Percentiles rank a stretch among this genome's conserved stretches.
Evolutionary conservation across 2,797 vertebrate genomes (phyloP).

Genomic region (Anas georgica): DNA sequence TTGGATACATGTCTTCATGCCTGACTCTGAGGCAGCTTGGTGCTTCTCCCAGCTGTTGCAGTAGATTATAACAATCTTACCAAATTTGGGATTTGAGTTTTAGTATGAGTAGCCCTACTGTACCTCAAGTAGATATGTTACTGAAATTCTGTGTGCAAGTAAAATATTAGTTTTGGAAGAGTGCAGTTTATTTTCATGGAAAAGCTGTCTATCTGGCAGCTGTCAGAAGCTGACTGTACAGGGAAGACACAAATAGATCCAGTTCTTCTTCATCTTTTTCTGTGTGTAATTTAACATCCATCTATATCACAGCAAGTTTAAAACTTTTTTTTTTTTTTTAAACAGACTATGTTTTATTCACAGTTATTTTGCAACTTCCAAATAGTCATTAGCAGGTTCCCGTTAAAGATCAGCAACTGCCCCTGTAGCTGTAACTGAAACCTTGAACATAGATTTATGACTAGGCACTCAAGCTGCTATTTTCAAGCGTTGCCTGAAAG

Average conservation of each 20-base stretch:
- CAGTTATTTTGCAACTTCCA: neutral
- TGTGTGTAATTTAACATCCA: neutral
- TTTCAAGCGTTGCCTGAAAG: neutral
- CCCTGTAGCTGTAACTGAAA: neutral
- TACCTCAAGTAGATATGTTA: neutral
- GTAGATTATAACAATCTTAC: neutral
- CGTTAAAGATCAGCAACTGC: neutral
- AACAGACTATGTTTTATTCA: neutral
- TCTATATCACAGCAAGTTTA: neutral
- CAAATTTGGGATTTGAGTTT: neutral
- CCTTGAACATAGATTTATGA: neutral
- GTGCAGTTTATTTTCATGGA: neutral
- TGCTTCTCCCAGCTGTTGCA: neutral
- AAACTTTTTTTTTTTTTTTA: neutral
- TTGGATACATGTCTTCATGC: neutral
- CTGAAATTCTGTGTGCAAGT: neutral
- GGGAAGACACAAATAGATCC: neutral
- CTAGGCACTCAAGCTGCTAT: neutral
- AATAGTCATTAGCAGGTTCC: neutral
- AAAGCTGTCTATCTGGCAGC: neutral
- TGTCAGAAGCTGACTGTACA: neutral
- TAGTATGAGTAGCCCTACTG: neutral
- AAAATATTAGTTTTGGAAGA: neutral
- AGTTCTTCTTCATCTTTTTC: neutral
- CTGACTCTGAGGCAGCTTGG: neutral